Evolutionary conservation across 92 coral and sea anemone genomes (phyloP).

Genomic region (Palythoa heliodiscus): DNA sequence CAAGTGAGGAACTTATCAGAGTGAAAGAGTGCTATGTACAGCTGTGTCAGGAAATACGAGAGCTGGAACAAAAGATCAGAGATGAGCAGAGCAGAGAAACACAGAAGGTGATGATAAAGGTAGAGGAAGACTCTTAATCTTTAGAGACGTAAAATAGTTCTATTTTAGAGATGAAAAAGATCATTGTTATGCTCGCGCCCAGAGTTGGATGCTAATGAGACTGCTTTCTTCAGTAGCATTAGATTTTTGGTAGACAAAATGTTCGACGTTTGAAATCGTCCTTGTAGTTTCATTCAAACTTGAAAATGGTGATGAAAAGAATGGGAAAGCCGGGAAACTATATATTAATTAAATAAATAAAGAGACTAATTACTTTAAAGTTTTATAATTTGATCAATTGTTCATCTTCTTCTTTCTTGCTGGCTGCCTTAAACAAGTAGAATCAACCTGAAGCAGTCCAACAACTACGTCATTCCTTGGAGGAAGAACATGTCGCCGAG

Average conservation of each 20-base stretch:
- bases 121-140: not conserved
- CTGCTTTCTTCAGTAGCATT: too few species aligned
- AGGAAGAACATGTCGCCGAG: conserved; percentile 45
- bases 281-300: too few species aligned
- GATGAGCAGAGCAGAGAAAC: conserved; percentile 77
- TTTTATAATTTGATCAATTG: not conserved
- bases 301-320: too few species aligned
- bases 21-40: conserved; percentile 92
- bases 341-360: not conserved
- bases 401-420: not conserved
- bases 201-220: too few species aligned
- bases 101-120: conserved; percentile 62
- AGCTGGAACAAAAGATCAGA: conserved; percentile 70
- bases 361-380: not conserved
- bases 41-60: conserved; percentile 86
- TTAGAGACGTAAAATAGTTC: not conserved
- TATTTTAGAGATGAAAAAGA: not conserved
- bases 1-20: conserved; percentile 77
- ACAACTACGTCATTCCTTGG: conserved; percentile 53
- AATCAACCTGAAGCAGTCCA: conserved; percentile 56
- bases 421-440: conserved; percentile 30
- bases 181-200: not conserved
- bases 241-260: too few species aligned
- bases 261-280: too few species aligned
- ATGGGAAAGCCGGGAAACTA: not conserved